Percentiles rank a stretch among this genome's conserved stretches.
phyloP scores from a whole-genome alignment of 1,140 invertebrate genomes.

The Riptortus pedestris region DNA sequence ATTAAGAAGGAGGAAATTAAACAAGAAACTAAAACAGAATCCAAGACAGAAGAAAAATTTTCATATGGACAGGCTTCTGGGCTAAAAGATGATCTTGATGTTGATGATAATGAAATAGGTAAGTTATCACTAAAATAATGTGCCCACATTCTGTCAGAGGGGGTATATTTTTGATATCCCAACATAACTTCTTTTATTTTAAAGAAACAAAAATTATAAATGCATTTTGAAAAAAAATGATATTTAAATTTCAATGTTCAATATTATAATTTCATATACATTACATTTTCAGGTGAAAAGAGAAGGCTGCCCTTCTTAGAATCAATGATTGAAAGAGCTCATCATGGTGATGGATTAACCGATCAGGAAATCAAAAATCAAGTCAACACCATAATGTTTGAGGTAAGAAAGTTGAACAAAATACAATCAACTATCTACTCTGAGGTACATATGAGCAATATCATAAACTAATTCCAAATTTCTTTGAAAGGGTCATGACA shows the following conservation, averaged over 20 bases:
- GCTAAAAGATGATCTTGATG: conserved; percentile 67
- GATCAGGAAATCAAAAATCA: conserved; percentile 82
- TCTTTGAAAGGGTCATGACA: conserved; percentile 66
- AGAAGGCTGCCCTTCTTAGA: conserved; percentile 89
- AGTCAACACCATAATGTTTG: conserved; percentile 90
- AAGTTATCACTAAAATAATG: conserved; percentile 30
- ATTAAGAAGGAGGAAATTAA: conserved; percentile 26
- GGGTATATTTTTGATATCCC: neutral
- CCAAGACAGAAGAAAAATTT: conserved; percentile 48
- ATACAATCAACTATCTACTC: neutral
- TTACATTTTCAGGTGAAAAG: conserved; percentile 47
- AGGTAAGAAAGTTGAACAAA: conserved; percentile 44
- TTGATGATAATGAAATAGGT: conserved; percentile 60
- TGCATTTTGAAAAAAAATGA: neutral
- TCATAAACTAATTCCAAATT: neutral
- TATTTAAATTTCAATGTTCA: neutral
- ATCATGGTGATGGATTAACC: conserved; percentile 64
- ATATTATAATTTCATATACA: neutral
- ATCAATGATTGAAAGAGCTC: conserved; percentile 71
- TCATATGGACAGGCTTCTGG: conserved; percentile 62
- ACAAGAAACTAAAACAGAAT: conserved; percentile 34
- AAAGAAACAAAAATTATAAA: neutral
- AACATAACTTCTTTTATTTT: neutral
- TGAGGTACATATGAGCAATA: neutral
- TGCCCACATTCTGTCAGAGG: neutral